A percentile compares a stretch with the other conserved stretches of the same genome.
These are phyloP conservation scores for Stictonetta naevosa DNA, from an alignment of 2,113 vertebrate species.

Conservation along the genomic window DNA sequence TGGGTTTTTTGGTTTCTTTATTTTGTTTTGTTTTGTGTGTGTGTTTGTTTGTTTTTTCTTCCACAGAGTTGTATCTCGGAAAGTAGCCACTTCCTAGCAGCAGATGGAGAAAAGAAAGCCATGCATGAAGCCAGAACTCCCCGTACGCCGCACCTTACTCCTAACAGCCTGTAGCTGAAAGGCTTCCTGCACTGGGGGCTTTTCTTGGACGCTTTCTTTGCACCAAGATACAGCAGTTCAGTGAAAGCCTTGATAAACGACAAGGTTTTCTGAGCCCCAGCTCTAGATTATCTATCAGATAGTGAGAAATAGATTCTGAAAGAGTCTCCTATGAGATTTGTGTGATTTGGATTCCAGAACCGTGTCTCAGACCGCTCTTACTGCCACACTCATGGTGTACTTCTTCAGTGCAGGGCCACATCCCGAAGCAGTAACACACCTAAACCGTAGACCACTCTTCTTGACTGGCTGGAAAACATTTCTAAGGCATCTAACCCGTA, in stretches of 20 bases:
- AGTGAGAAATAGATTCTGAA: background rate
- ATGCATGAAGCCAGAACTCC: background rate
- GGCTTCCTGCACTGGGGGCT: background rate
- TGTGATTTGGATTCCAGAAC: background rate
- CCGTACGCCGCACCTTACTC: background rate
- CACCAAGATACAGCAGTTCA: background rate
- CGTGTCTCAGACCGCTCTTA: background rate
- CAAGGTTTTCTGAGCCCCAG: background rate
- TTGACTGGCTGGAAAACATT: background rate
- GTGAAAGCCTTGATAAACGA: background rate
- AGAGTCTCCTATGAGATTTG: background rate
- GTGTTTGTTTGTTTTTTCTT: background rate
- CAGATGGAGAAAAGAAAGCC: background rate
- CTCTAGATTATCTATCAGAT: background rate
- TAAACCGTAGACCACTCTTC: rapidly evolving
- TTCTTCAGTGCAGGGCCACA: background rate
- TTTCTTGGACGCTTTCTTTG: background rate
- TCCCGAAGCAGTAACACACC: background rate
- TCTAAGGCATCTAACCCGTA: background rate
- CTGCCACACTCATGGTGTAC: background rate
- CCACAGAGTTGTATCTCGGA: background rate
- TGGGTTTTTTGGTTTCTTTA: no score
- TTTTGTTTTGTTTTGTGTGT: no score
- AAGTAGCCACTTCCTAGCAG: background rate
- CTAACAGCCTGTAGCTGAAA: background rate